Evolutionary conservation across 2,888 invertebrate species (phyloP), one percentile per base, ranked within the genome.

Genomic region (Sacculina carcini): DNA sequence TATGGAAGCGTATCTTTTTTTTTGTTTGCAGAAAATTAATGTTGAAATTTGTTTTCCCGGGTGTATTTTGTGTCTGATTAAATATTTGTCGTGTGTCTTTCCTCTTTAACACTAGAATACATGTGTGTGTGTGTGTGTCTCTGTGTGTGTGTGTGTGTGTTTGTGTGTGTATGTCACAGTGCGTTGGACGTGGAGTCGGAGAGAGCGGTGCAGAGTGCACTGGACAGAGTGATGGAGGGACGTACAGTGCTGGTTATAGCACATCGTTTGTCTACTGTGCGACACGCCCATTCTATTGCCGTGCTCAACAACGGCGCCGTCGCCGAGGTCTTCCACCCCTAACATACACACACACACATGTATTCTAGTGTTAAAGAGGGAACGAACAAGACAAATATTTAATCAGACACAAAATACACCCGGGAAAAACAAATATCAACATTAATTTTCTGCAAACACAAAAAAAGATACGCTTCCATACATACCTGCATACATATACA

Each of bases 211-310:
- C 89, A 90, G 62, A 76, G 75, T 39, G 89, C 94, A 0, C 63
- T 94, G 47, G 90, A 92, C 61, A 73, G 73, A 10, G 86, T 81
- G 0, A 75, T 79, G 6, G 73, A 75, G 60, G 84, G 86, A 2
- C 72, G 89, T 53, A 94, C 94, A 0, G 89, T 89, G 1, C 65
- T 96, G n/a, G 79, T 94, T 1, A 92, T 96, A 58, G 94, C 94
- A 3, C 94, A 94, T 65, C 70, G 94, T 26, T 69, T 94, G 52
- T 87, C 87, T 32, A 96, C 94, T 0, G 76, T 96, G 52, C 75
- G 78, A 62, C 79, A 84, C 63, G 92, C 92, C 0, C 86, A 94
- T 64, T 61, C 84, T 14, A 94, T 94, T 58, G 85, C 87, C 26
- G 92, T 96, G 3, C 69, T 94, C 46, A 75, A 79, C 58, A 75